These are phyloP conservation scores for Trichosurus vulpecula DNA, from an alignment of 2,797 vertebrate species.

Conservation along the genomic window DNA sequence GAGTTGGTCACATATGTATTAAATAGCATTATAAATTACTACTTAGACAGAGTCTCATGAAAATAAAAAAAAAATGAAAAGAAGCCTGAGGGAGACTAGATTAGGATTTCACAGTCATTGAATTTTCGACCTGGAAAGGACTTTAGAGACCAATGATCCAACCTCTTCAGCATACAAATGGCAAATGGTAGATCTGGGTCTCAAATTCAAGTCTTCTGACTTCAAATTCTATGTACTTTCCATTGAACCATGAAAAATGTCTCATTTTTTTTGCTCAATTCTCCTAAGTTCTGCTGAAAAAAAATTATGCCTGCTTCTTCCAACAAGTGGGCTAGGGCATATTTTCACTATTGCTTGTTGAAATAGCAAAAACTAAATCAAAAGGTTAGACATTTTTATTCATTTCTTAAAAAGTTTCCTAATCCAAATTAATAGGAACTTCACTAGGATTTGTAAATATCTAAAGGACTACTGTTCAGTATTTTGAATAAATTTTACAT, in stretches of 20 bases:
- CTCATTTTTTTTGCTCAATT: no score
- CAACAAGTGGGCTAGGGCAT: background rate
- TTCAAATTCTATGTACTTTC: no score
- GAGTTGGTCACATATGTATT: background rate
- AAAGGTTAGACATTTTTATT: background rate
- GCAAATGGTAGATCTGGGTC: no score
- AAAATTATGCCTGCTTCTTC: no score
- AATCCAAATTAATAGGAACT: no score
- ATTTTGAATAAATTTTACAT: slow-evolving; percentile 27
- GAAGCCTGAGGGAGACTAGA: background rate
- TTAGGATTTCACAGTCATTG: background rate
- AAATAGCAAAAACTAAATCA: slow-evolving; percentile 12
- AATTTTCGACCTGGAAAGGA: background rate
- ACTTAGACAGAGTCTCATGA: background rate
- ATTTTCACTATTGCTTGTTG: background rate
- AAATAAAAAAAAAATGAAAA: background rate
- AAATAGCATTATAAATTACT: background rate
- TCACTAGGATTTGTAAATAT: slow-evolving; percentile 40
- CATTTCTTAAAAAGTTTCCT: background rate
- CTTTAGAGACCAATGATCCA: background rate
- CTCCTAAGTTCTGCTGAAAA: no score
- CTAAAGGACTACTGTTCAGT: slow-evolving; percentile 9
- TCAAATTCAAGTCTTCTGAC: no score
- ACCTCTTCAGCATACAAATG: background rate
- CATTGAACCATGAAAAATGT: no score